Percentiles rank a stretch among this genome's conserved stretches.
These are phyloP conservation scores for Coenonympha arcania DNA, from an alignment of 2,888 invertebrate genomes.

Conservation along the genomic window DNA sequence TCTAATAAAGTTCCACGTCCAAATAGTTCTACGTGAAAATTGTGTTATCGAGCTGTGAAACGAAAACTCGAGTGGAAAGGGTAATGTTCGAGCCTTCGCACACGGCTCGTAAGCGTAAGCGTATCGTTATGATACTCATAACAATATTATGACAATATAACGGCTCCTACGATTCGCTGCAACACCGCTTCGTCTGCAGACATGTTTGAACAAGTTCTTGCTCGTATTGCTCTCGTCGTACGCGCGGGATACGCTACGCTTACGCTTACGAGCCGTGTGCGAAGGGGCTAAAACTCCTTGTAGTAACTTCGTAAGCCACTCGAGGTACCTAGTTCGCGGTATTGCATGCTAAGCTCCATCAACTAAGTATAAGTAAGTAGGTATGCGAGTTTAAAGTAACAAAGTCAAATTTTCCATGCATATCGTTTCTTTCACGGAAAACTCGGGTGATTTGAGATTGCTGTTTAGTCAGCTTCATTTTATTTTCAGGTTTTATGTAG, in stretches of 20 bases:
- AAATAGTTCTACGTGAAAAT: not conserved
- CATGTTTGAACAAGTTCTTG: too few species aligned
- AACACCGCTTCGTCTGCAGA: too few species aligned
- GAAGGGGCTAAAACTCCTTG: constrained; percentile 31
- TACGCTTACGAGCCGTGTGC: too few species aligned
- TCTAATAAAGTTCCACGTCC: too few species aligned
- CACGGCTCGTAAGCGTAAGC: too few species aligned
- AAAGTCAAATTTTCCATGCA: constrained; percentile 34
- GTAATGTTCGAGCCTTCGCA: constrained; percentile 31
- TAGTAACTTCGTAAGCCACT: constrained; percentile 29
- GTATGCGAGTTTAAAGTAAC: constrained; percentile 31
- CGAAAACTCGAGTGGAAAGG: constrained; percentile 12
- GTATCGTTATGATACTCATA: too few species aligned
- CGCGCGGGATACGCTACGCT: too few species aligned
- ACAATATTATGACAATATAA: too few species aligned
- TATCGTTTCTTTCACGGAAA: not conserved
- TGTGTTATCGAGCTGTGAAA: constrained; percentile 7
- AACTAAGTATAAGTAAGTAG: too few species aligned
- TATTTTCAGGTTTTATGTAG: not conserved
- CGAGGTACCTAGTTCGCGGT: constrained; percentile 32
- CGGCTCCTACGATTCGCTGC: too few species aligned
- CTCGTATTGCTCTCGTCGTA: too few species aligned
- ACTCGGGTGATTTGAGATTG: not conserved
- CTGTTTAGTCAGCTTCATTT: not conserved
- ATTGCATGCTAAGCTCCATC: constrained; percentile 23